Conservation (phyloP, 2,797 vertebrate genomes). For the Antennarius maculatus region DNA sequence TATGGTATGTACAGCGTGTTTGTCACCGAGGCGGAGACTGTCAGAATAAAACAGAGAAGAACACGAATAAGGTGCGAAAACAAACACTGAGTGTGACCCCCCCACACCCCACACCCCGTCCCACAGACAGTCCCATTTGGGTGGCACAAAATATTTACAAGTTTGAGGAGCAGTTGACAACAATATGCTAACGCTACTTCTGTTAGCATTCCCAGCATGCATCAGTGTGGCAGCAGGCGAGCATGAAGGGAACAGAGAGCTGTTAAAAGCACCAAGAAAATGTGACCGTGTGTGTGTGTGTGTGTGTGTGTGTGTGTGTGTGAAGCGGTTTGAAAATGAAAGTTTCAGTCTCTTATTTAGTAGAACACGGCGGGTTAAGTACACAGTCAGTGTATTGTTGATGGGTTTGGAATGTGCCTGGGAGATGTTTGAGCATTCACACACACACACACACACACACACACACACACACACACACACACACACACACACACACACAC, state of each 20-base stretch:
- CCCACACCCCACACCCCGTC: not conserved
- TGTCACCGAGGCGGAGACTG: conserved; percentile 77
- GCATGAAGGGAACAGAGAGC: conserved; percentile 20
- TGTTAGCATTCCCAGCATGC: conserved; percentile 16
- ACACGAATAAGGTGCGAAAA: conserved; percentile 82
- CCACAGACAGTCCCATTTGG: conserved; percentile 8
- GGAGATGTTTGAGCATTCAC: conserved; percentile 32
- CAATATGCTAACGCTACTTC: conserved; percentile 16
- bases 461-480: conserved; percentile 13
- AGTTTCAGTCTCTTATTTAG: conserved; percentile 53
- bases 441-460: conserved; percentile 25
- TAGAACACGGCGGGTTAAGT: conserved; percentile 40
- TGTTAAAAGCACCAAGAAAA: conserved; percentile 35
- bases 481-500: conserved; percentile 7
- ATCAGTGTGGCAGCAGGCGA: conserved; percentile 33
- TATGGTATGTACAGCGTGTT: conserved; percentile 73
- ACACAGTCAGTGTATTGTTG: conserved; percentile 71
- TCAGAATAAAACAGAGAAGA: conserved; percentile 73
- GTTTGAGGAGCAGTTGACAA: conserved; percentile 4
- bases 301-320: conserved; percentile 15
- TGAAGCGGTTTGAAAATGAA: conserved; percentile 22
- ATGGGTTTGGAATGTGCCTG: conserved; percentile 62
- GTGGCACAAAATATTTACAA: conserved; percentile 55
- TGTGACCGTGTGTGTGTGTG: conserved; percentile 1
- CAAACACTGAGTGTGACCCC: conserved; percentile 59